Evolutionary conservation across 2,888 invertebrate species (phyloP), one percentile per base, ranked within the genome.

Genomic region (Machimus atricapillus): DNA sequence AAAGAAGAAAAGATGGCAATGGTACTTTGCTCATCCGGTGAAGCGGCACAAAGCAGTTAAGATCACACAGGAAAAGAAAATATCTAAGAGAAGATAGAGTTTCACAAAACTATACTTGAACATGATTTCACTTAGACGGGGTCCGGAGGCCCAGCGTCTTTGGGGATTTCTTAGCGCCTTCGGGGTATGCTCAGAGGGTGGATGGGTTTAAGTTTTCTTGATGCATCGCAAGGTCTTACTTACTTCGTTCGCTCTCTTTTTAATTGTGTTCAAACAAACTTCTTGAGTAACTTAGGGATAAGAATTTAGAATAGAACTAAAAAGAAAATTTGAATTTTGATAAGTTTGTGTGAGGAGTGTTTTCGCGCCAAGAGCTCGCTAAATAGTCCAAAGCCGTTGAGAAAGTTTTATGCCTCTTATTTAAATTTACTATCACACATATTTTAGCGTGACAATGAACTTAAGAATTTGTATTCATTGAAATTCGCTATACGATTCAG

Each of bases 101-200:
- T 56, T 46, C 37, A 12, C 66, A 37, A 56, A 58, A 82, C 19
- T 52, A 58, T 82, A 82, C 82, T 82, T 82, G 82, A 82, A 82
- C 82, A 82, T 82, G 82, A 82, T n/a, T 56, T 66, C 27, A 66
- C 14, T 23, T 66, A 66, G 27, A 66, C n/a, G 19, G 27, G 8
- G 2, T 12, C 27, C 66, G 23, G 4, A 7, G 9, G 1, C 27
- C 14, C 19, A 19, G 1, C 19, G 12, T 66, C 66, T 66, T 19
- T 56, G 2, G 66, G 19, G 27, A 4, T n/a, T 66, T 66, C 27
- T 66, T 66, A 23, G 27, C 66, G 66, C 66, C 66, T 40, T 40
- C 0, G 66, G 23, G 27, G 27, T 66, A 16, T 52, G n/a, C 27
- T 12, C 12, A 23, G 6, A 58, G 58, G 66, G 66, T 66, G 27